These are phyloP conservation scores for Dynastes grantii DNA, from an alignment of 2,888 invertebrate species.

Conservation along the genomic window DNA sequence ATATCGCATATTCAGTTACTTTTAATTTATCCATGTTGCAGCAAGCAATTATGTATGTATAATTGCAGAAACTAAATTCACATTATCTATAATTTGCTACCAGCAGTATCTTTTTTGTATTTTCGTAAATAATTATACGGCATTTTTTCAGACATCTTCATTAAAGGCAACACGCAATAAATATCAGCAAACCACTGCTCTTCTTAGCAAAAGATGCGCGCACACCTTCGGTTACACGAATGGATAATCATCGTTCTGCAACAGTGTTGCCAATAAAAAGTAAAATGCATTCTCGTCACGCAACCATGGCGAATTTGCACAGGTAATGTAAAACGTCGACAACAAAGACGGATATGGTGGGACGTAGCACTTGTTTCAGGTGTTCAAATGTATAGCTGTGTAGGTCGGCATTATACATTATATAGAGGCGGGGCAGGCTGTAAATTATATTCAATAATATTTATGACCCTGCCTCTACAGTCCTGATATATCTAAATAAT, in stretches of 20 bases:
- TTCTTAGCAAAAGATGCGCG: conserved; percentile 8
- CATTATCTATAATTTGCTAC: conserved; percentile 21
- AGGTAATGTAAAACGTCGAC: neutral
- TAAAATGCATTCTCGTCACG: conserved; percentile 56
- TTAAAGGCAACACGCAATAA: conserved; percentile 33
- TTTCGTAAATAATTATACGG: conserved; percentile 6
- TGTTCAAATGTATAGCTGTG: conserved; percentile 42
- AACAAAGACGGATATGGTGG: conserved; percentile 16
- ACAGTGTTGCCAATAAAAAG: conserved; percentile 62
- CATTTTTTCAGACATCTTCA: conserved; percentile 28
- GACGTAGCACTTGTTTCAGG: conserved; percentile 19
- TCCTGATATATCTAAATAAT: conserved; percentile 67
- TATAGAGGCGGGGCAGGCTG: conserved; percentile 65
- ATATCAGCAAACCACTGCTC: conserved; percentile 23
- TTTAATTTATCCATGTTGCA: conserved; percentile 21
- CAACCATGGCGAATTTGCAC: conserved; percentile 10
- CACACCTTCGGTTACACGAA: conserved; percentile 38
- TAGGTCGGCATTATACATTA: conserved; percentile 57
- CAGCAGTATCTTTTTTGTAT: neutral
- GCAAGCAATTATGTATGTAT: neutral
- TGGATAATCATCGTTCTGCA: conserved; percentile 58
- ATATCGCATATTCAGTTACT: neutral
- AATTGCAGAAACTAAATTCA: conserved; percentile 9
- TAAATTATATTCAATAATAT: conserved; percentile 70
- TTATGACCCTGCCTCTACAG: conserved; percentile 68